These are phyloP conservation scores for Rotaria macrura DNA, from an alignment of 2,888 invertebrate species.

Conservation along the genomic window DNA sequence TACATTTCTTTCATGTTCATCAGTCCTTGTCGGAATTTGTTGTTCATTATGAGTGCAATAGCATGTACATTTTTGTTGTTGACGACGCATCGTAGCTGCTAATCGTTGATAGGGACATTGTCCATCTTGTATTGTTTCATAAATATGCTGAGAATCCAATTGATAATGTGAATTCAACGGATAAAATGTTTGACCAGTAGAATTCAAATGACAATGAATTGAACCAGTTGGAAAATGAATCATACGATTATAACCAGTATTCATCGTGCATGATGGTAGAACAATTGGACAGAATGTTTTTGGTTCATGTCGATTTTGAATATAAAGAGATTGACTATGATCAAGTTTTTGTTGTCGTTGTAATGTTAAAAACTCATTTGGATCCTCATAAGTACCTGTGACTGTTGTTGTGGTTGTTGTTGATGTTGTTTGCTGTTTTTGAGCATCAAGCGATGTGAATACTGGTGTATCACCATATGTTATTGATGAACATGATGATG, in stretches of 20 bases:
- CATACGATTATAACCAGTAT: background rate
- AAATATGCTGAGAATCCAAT: background rate
- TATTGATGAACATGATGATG: background rate
- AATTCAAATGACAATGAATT: background rate
- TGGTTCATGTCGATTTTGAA: background rate
- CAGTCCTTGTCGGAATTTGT: background rate
- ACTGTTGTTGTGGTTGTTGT: background rate
- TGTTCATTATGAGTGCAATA: background rate
- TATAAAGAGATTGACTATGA: background rate
- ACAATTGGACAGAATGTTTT: constrained; percentile 1
- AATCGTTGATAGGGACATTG: background rate
- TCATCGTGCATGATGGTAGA: background rate
- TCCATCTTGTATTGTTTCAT: constrained; percentile 15
- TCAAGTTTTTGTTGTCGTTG: background rate
- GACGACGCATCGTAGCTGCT: constrained; percentile 6
- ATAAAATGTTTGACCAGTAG: background rate
- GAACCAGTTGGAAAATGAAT: background rate
- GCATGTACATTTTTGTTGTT: background rate
- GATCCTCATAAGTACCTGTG: constrained; percentile 4
- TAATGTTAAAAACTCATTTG: background rate
- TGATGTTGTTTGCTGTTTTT: background rate
- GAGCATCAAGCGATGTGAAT: background rate
- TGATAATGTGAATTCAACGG: background rate
- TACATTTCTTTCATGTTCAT: background rate
- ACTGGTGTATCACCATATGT: background rate